Evolutionary conservation across 2,797 vertebrate genomes (phyloP).

Genomic region (Hyperoplus immaculatus): DNA sequence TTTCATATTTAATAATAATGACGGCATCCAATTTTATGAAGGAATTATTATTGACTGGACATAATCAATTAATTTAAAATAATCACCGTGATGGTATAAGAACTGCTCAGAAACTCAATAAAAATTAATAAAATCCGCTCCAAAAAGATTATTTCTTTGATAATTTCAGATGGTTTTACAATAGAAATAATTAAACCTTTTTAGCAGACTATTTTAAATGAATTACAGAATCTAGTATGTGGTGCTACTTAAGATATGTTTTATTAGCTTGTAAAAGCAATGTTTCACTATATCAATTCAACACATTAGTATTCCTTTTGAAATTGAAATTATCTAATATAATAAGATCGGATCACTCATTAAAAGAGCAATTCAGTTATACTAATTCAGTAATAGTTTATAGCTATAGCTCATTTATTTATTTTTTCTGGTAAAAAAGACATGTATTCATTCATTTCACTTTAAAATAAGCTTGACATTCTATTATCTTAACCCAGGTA

Average conservation of each 20-base stretch:
- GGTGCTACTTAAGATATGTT: background rate
- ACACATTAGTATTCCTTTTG: background rate
- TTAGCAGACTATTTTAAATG: background rate
- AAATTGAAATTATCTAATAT: background rate
- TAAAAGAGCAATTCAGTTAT: background rate
- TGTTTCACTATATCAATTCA: background rate
- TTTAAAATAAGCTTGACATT: background rate
- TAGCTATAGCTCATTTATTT: background rate
- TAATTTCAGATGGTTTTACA: background rate
- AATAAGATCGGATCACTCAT: background rate
- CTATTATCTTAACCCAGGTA: background rate
- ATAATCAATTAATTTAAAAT: background rate
- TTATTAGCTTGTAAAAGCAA: background rate
- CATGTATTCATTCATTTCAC: background rate
- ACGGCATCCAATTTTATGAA: background rate
- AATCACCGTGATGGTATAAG: background rate
- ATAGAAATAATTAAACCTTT: background rate
- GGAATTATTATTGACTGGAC: background rate
- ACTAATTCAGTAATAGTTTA: background rate
- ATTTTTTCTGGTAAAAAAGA: background rate
- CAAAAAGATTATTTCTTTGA: background rate
- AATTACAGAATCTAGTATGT: background rate
- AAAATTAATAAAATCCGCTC: background rate
- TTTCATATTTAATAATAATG: background rate
- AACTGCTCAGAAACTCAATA: background rate